These are phyloP conservation scores for Dysdera silvatica DNA, from an alignment of 1,140 invertebrate species.

Conservation along the genomic window DNA sequence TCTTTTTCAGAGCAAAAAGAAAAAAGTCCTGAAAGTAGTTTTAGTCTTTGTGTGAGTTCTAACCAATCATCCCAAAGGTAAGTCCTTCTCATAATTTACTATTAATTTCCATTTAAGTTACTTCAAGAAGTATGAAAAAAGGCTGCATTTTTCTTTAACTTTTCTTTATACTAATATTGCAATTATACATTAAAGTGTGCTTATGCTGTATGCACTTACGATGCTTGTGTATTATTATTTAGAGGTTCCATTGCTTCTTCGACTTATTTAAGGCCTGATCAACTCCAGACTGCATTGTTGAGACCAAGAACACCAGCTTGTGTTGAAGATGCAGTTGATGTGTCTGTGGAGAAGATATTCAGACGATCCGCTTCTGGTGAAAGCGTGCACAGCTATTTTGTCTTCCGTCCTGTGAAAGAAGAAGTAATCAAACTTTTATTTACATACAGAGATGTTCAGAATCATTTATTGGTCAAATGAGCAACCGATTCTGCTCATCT, in stretches of 20 bases:
- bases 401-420: constrained; percentile 22
- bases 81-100: too few species aligned
- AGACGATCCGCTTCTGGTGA: constrained; percentile 3
- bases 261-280: constrained; percentile 12
- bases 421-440: constrained; percentile 3
- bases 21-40: too few species aligned
- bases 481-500: not conserved
- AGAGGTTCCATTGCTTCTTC: constrained; percentile 7
- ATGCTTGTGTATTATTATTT: not conserved
- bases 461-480: not conserved
- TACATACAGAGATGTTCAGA: not conserved
- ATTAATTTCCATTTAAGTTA: too few species aligned
- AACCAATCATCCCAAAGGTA: too few species aligned
- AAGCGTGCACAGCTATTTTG: constrained; percentile 18
- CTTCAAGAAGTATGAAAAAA: too few species aligned
- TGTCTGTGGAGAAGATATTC: constrained; percentile 6
- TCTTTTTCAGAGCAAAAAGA: too few species aligned
- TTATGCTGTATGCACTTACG: too few species aligned
- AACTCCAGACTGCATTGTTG: not conserved
- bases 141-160: too few species aligned
- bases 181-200: too few species aligned
- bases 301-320: not conserved
- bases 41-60: too few species aligned
- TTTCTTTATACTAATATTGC: too few species aligned
- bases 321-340: not conserved